Evolutionary conservation across 2,113 vertebrate species (phyloP), one percentile per base, ranked within the genome.

Genomic region (Pandion haliaetus): DNA sequence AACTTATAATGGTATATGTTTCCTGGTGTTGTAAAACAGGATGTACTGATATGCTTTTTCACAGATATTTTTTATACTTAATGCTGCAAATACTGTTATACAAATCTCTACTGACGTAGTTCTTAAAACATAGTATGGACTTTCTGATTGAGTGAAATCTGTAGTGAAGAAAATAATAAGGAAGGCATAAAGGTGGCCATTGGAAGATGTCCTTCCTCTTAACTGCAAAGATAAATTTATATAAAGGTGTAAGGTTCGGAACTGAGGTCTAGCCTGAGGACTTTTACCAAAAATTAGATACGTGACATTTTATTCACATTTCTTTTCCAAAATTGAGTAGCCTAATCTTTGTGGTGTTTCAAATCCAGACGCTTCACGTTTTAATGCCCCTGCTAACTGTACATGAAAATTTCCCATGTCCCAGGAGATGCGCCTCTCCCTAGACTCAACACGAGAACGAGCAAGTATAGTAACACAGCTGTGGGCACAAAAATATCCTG

Each of bases 401-500:
- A 61, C 45, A 8, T 36, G 62, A 72, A 85, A 72, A 69, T 93
- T 72, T 77, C 40, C 59, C 47, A 42, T 1, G 2, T 72, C 71
- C 40, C 36, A 65, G 49, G 72, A 93, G 86, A 87, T 63, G 42
- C 47, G 59, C 10, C 20, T 91, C 52, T 93, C 77, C 65, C 69
- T 55, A 82, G 91, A 50, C 84, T 94, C 63, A 78, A 89, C 61
- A 74, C 24, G 89, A 97, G 94, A 93, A 84, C 55, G 28, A 45
- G 25, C 52, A 94, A 96, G 69, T 93, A 96, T 94, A 95, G 94
- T 36, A 96, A 94, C 94, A 78, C 96, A 97, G 93, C 94, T 97
- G 95, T 82, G 65, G 93, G 38, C 78, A 81, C 86, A 44, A 93
- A 95, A 97, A 96, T 96, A 96, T 84, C 84, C 65, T 59, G 86